Evolutionary conservation across 2,113 vertebrate genomes (phyloP).

Genomic region (Esox niger): DNA sequence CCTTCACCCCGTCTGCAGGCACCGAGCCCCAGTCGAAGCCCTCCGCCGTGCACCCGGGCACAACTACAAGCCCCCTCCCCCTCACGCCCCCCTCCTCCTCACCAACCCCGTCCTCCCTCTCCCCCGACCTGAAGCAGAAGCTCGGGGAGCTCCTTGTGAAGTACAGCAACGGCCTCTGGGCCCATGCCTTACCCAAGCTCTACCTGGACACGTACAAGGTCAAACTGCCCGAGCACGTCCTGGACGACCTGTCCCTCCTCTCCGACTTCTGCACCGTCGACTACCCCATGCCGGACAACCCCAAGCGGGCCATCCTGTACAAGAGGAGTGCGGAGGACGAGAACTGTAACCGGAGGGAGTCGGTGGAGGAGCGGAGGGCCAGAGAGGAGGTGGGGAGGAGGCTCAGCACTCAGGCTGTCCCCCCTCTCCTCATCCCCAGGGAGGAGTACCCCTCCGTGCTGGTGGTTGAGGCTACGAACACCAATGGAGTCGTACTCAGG

Average conservation of each 20-base stretch:
- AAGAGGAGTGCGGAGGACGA: slow-evolving; percentile 64
- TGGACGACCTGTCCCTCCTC: slow-evolving; percentile 81
- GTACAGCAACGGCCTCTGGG: slow-evolving; percentile 91
- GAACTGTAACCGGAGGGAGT: slow-evolving; percentile 62
- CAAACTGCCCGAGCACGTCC: slow-evolving; percentile 81
- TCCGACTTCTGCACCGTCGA: slow-evolving; percentile 86
- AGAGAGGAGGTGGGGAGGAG: slow-evolving; percentile 50
- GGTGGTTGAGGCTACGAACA: slow-evolving; percentile 86
- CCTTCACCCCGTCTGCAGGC: slow-evolving; percentile 19
- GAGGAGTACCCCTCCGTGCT: slow-evolving; percentile 90
- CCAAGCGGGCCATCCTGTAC: slow-evolving; percentile 90
- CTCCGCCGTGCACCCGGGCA: slow-evolving; percentile 59
- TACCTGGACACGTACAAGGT: slow-evolving; percentile 86
- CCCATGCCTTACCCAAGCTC: slow-evolving; percentile 88
- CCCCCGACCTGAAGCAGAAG: slow-evolving; percentile 80
- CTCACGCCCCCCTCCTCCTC: slow-evolving; percentile 36
- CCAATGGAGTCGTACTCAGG: slow-evolving; percentile 88
- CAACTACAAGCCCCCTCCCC: slow-evolving; percentile 7
- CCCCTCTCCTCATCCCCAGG: slow-evolving; percentile 80
- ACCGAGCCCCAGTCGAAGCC: slow-evolving; percentile 5
- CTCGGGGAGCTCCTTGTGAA: slow-evolving; percentile 82
- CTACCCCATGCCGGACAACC: slow-evolving; percentile 84
- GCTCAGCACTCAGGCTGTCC: slow-evolving; percentile 65
- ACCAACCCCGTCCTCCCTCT: slow-evolving; percentile 47
- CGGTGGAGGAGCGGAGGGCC: slow-evolving; percentile 43